phyloP scores from a whole-genome alignment of 2,797 vertebrate species.

The Brachymystax lenok region DNA sequence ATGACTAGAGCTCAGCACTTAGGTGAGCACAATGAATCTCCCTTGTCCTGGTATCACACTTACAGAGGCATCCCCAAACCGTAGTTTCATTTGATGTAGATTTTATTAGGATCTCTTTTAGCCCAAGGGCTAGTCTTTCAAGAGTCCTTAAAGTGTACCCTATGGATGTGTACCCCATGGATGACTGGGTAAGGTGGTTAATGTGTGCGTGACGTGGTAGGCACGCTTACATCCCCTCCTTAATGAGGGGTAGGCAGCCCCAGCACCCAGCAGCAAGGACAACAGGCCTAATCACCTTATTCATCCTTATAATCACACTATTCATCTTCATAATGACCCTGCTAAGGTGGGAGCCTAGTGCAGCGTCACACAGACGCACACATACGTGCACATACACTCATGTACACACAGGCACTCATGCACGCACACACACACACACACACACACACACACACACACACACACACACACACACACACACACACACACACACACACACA shows the following conservation, averaged over 20 bases:
- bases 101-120: too few species aligned
- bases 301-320: conserved; percentile 79
- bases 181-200: conserved; percentile 50
- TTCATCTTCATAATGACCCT: conserved; percentile 72
- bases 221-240: conserved; percentile 46
- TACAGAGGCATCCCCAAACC: conserved; percentile 11
- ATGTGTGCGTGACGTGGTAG: conserved; percentile 36
- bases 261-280: conserved; percentile 54
- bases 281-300: conserved; percentile 70
- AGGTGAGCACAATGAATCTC: conserved; percentile 49
- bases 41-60: conserved; percentile 8
- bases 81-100: too few species aligned
- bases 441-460: too few species aligned
- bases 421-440: too few species aligned
- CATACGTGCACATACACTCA: background rate
- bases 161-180: conserved; percentile 7
- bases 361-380: background rate
- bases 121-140: too few species aligned
- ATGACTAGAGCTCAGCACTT: conserved; percentile 20
- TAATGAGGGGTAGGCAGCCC: conserved; percentile 40
- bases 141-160: too few species aligned
- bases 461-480: background rate
- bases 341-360: conserved; percentile 38
- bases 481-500: background rate
- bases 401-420: too few species aligned